Conservation (phyloP, 1,140 invertebrate genomes). For the Rhizoglyphus robini region DNA sequence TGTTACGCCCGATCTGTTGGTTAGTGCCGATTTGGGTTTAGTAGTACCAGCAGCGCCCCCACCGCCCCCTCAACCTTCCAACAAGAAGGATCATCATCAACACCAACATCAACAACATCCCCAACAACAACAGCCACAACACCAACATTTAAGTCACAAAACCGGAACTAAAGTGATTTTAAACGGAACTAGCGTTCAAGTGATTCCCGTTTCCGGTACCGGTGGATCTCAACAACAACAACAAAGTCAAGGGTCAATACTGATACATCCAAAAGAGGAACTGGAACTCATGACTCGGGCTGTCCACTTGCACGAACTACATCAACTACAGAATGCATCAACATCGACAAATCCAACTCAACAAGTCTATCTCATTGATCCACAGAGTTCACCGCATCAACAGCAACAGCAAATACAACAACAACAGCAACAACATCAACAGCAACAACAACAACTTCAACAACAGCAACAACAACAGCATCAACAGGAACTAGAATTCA, state of each 20-base stretch:
- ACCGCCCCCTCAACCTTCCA: background rate
- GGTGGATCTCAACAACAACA: background rate
- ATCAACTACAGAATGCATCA: background rate
- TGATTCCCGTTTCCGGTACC: too few relatives aligned
- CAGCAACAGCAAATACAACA: background rate
- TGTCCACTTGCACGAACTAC: background rate
- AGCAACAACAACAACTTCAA: background rate
- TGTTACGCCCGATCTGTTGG: background rate
- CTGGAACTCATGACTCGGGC: background rate
- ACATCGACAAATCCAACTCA: too few relatives aligned
- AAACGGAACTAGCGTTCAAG: background rate
- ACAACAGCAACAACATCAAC: background rate
- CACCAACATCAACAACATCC: background rate
- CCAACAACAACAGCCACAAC: background rate
- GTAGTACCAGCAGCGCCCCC: background rate
- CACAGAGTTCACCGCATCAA: background rate
- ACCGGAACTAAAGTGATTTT: background rate
- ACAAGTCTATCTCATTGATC: background rate
- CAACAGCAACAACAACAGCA: background rate
- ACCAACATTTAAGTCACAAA: background rate
- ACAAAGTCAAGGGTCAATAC: background rate
- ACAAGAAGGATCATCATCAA: background rate
- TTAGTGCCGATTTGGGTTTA: background rate
- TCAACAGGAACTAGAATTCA: background rate
- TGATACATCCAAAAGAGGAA: background rate